A percentile compares a stretch with the other conserved stretches of the same genome.
These are phyloP conservation scores for Euglossa dilemma DNA, from an alignment of 1,140 invertebrate species.

Conservation along the genomic window DNA sequence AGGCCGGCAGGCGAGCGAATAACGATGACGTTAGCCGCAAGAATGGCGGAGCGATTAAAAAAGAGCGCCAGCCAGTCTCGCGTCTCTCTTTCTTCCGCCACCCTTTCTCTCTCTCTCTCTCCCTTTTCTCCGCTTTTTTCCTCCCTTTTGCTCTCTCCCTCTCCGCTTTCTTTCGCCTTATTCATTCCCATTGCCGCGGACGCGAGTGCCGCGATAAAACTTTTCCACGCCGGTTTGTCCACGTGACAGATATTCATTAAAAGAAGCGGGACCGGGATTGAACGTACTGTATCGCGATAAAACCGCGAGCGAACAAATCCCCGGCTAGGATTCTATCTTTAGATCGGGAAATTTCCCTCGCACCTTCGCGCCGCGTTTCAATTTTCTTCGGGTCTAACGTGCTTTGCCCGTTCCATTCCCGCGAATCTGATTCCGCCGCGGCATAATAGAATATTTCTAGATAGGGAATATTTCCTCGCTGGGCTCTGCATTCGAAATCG, in stretches of 20 bases:
- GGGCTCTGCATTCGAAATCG: neutral
- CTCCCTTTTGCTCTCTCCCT: neutral
- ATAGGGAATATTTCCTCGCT: neutral
- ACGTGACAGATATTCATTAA: slow-evolving; percentile 16
- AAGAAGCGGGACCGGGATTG: neutral
- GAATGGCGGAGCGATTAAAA: slow-evolving; percentile 33
- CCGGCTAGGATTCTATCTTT: slow-evolving; percentile 23
- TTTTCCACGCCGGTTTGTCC: neutral
- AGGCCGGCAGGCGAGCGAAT: slow-evolving; percentile 1
- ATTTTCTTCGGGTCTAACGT: slow-evolving; percentile 12
- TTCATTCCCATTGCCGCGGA: slow-evolving; percentile 2
- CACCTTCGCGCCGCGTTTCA: slow-evolving; percentile 9
- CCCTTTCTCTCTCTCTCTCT: neutral
- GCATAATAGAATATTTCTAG: slow-evolving; percentile 31
- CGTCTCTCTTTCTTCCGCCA: slow-evolving; percentile 1
- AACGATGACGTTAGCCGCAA: slow-evolving; percentile 20
- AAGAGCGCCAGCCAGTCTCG: neutral
- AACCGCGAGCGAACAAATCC: slow-evolving; percentile 1
- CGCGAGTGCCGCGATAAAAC: neutral
- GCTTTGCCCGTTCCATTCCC: neutral
- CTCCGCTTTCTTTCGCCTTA: neutral
- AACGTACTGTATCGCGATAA: slow-evolving; percentile 13
- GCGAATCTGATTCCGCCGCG: slow-evolving; percentile 13
- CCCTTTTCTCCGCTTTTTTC: neutral
- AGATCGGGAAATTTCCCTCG: neutral